A percentile compares a stretch with the other conserved stretches of the same genome.
Conservation (phyloP, 2,797 vertebrate genomes). For the Cephalopachus bancanus region DNA sequence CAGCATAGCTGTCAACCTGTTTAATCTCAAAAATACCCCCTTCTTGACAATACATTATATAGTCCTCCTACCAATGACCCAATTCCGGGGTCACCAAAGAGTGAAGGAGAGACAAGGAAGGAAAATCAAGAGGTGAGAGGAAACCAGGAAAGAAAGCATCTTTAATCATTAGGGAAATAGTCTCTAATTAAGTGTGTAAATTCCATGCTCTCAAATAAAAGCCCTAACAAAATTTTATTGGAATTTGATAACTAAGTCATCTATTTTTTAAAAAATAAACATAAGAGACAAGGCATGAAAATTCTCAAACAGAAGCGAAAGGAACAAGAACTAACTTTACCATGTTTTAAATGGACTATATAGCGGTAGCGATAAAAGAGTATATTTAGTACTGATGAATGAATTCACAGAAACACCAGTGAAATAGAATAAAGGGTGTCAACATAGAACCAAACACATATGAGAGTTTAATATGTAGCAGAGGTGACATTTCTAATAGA, state of each 20-base stretch:
- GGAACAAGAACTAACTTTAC: not conserved
- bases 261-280: constrained; percentile 41
- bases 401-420: constrained; percentile 1
- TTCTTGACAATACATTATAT: not conserved
- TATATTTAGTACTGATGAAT: not conserved
- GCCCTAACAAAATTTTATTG: not conserved
- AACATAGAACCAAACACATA: constrained; percentile 53
- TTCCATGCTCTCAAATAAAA: constrained; percentile 28
- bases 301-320: constrained; percentile 5
- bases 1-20: not conserved
- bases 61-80: not conserved
- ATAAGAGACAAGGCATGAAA: not conserved
- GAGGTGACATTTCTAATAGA: constrained; percentile 67
- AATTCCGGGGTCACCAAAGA: not conserved
- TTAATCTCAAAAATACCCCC: not conserved
- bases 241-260: not conserved
- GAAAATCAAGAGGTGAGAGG: not conserved
- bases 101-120: not conserved
- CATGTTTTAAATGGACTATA: constrained; percentile 32
- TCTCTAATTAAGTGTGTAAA: constrained; percentile 40
- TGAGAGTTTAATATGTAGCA: not conserved
- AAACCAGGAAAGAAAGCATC: not conserved
- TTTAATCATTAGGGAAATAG: not conserved
- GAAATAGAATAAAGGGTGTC: constrained; percentile 57
- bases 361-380: constrained; percentile 5